phyloP scores from a whole-genome alignment of 2,797 vertebrate genomes.

The Darevskia nairensis region DNA sequence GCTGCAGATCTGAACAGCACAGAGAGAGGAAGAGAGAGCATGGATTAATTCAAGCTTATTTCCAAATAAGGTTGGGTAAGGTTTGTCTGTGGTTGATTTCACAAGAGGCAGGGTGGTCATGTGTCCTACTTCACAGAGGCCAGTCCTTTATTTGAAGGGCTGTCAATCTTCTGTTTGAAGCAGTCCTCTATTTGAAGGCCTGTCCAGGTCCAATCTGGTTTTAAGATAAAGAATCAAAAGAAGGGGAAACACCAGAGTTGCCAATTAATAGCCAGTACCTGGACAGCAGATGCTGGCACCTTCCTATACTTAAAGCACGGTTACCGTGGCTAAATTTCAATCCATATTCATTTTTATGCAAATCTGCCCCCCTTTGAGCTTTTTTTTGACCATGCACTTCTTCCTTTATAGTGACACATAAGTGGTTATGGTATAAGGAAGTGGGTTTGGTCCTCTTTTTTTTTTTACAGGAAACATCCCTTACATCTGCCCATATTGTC shows the following conservation, averaged over 20 bases:
- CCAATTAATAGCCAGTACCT: too few relatives aligned
- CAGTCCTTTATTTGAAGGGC: background rate
- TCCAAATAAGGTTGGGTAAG: background rate
- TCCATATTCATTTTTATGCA: too few relatives aligned
- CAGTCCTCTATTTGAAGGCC: background rate
- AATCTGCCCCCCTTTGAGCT: too few relatives aligned
- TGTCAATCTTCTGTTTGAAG: background rate
- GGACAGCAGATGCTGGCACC: too few relatives aligned
- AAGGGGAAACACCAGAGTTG: background rate
- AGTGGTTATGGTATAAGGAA: too few relatives aligned
- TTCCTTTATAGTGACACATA: too few relatives aligned
- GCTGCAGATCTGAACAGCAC: background rate
- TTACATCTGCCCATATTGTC: background rate
- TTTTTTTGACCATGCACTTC: background rate
- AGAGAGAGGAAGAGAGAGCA: background rate
- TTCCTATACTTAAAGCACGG: too few relatives aligned
- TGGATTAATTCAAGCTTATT: slow-evolving; percentile 13
- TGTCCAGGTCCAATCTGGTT: background rate
- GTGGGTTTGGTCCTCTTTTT: background rate
- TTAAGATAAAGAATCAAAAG: background rate
- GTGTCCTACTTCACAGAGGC: background rate
- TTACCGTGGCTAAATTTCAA: too few relatives aligned
- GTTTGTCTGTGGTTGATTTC: background rate
- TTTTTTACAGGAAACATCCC: background rate
- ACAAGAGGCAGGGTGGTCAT: background rate